Percentiles rank a stretch among this genome's conserved stretches.
These are phyloP conservation scores for Rachycentron canadum DNA, from an alignment of 2,797 vertebrate genomes.

Conservation along the genomic window DNA sequence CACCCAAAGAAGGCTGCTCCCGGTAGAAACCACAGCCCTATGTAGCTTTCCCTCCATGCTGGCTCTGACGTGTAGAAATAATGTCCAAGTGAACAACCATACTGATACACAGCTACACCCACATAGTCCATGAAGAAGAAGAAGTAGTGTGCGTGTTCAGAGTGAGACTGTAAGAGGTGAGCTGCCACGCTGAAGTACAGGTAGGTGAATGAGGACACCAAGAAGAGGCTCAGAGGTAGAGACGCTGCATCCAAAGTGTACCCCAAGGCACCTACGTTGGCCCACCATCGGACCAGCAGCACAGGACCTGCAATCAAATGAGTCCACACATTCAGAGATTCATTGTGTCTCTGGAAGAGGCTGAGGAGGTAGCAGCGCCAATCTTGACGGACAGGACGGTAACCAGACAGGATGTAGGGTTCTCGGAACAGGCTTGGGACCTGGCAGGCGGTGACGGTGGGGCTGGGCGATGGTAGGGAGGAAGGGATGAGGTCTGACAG, in stretches of 20 bases:
- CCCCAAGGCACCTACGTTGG: constrained; percentile 81
- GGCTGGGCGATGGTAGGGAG: constrained; percentile 84
- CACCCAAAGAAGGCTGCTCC: constrained; percentile 89
- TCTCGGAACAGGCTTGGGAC: constrained; percentile 92
- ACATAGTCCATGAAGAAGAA: constrained; percentile 95
- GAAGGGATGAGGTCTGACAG: constrained; percentile 83
- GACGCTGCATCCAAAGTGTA: constrained; percentile 71
- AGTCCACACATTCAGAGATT: constrained; percentile 94
- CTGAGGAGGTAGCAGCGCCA: constrained; percentile 94
- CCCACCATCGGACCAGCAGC: constrained; percentile 89
- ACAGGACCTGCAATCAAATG: constrained; percentile 88
- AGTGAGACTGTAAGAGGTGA: constrained; percentile 94
- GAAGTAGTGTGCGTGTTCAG: constrained; percentile 91
- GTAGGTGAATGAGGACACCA: constrained; percentile 88
- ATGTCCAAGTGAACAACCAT: constrained; percentile 90
- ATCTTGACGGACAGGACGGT: constrained; percentile 88
- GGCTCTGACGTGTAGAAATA: constrained; percentile 92
- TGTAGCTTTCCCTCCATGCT: constrained; percentile 86
- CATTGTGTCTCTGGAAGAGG: constrained; percentile 95
- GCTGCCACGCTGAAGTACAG: constrained; percentile 90
- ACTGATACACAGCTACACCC: constrained; percentile 92
- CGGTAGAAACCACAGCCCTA: constrained; percentile 88
- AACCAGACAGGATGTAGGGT: constrained; percentile 91
- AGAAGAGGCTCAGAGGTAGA: constrained; percentile 89
- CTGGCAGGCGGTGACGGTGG: constrained; percentile 86